A percentile compares a stretch with the other conserved stretches of the same genome.
Evolutionary conservation across 2,888 invertebrate species (phyloP).

Genomic region (Molorchus minor): DNA sequence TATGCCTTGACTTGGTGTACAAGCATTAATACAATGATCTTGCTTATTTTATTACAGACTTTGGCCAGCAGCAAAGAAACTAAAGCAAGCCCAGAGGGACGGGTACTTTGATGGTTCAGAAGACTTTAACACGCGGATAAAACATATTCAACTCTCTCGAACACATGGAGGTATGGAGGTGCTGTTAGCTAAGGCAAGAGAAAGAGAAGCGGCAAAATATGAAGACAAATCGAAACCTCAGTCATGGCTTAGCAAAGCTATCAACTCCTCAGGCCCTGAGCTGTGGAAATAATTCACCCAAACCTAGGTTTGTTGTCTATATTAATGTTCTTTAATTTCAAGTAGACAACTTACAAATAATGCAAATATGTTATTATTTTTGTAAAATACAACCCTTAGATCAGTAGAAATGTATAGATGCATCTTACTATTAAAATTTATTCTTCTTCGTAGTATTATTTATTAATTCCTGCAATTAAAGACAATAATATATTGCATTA

Average conservation of each 20-base stretch:
- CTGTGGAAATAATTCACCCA: constrained; percentile 38
- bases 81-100: constrained; percentile 41
- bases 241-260: constrained; percentile 45
- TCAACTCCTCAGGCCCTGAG: constrained; percentile 43
- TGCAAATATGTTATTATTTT: too few species aligned
- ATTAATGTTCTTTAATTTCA: constrained; percentile 11
- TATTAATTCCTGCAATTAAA: too few species aligned
- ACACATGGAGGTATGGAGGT: constrained; percentile 34
- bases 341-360: too few species aligned
- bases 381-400: too few species aligned
- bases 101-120: constrained; percentile 50
- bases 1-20: too few species aligned
- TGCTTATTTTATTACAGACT: constrained; percentile 48
- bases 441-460: too few species aligned
- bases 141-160: constrained; percentile 30
- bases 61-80: constrained; percentile 46
- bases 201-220: constrained; percentile 46
- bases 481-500: too few species aligned
- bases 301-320: constrained; percentile 45
- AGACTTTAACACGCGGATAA: constrained; percentile 34
- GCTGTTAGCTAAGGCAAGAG: constrained; percentile 43
- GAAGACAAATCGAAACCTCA: constrained; percentile 46
- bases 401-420: too few species aligned
- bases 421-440: too few species aligned
- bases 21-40: too few species aligned